These are phyloP conservation scores for Henricia sp. DNA, from an alignment of 53 echinoderm and acorn worm species.

Conservation along the genomic window DNA sequence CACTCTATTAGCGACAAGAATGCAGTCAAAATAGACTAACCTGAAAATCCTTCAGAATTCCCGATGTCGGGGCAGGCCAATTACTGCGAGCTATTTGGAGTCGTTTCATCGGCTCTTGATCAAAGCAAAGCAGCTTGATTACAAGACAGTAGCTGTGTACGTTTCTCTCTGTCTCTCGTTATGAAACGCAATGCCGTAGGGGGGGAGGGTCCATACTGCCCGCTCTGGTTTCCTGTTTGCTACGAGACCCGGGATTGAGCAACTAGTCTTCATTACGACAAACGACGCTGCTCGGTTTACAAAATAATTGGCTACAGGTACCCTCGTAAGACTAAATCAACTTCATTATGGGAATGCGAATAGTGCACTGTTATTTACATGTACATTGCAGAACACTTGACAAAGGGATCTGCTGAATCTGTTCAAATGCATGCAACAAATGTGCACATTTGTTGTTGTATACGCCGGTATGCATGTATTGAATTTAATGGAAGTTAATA, in stretches of 20 bases:
- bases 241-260: background rate
- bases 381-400: too few species aligned
- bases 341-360: too few species aligned
- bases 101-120: background rate
- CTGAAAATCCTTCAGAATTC: background rate
- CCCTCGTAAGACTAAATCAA: too few species aligned
- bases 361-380: too few species aligned
- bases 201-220: background rate
- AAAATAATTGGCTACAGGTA: too few species aligned
- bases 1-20: background rate
- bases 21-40: background rate
- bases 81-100: background rate
- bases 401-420: too few species aligned
- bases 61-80: background rate
- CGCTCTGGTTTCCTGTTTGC: background rate
- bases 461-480: too few species aligned
- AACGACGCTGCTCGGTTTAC: background rate
- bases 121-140: background rate
- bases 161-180: too few species aligned
- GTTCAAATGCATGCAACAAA: too few species aligned
- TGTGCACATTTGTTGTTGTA: too few species aligned
- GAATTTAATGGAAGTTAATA: too few species aligned
- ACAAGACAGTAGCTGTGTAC: too few species aligned
- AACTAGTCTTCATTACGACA: background rate
- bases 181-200: background rate